Evolutionary conservation across 2,888 invertebrate species (phyloP).

Genomic region (Acanthococcus lagerstroemiae): DNA sequence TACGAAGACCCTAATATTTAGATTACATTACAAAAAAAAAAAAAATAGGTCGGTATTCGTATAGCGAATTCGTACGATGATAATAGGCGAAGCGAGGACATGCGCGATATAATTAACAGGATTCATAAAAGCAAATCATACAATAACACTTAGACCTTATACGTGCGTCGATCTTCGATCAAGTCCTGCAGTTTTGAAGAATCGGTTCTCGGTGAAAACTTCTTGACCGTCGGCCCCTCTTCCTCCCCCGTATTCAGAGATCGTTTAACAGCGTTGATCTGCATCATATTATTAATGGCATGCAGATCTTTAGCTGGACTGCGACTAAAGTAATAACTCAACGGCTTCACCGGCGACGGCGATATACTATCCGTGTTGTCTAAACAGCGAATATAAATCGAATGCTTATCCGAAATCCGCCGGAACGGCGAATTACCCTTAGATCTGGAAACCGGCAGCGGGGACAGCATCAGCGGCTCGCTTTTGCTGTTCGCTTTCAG

Average conservation of each 20-base stretch:
- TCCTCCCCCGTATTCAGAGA: not conserved
- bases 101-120: no score
- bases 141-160: not conserved
- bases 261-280: slow-evolving; percentile 7
- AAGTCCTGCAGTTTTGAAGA: slow-evolving; percentile 12
- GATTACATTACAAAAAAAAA: no score
- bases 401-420: slow-evolving; percentile 48
- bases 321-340: slow-evolving; percentile 64
- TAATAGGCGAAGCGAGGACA: no score
- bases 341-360: slow-evolving; percentile 32
- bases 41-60: no score
- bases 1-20: no score
- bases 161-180: slow-evolving; percentile 12
- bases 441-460: slow-evolving; percentile 55
- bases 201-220: not conserved
- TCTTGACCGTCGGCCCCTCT: slow-evolving; percentile 1
- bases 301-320: slow-evolving; percentile 65
- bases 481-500: slow-evolving; percentile 6
- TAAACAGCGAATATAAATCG: slow-evolving; percentile 51
- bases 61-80: no score
- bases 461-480: slow-evolving; percentile 53
- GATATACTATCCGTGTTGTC: slow-evolving; percentile 32
- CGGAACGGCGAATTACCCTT: slow-evolving; percentile 50
- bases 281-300: slow-evolving; percentile 39
- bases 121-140: no score